These are phyloP conservation scores for Panopea generosa DNA, from an alignment of 2,888 invertebrate species.

Conservation along the genomic window DNA sequence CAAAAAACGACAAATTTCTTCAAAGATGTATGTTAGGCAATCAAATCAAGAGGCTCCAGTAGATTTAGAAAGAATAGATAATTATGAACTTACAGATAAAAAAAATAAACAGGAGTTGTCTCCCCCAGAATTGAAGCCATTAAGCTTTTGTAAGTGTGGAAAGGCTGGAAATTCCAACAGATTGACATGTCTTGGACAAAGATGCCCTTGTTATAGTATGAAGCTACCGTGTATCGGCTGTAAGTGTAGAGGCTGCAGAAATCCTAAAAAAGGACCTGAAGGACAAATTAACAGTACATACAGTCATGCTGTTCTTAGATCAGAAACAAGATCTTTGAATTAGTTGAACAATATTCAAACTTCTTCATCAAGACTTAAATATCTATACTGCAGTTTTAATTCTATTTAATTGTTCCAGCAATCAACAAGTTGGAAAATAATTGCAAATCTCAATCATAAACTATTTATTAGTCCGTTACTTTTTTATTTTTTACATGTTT, in stretches of 20 bases:
- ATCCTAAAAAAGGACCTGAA: slow-evolving; percentile 87
- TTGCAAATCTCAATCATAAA: no score
- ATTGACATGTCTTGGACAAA: slow-evolving; percentile 95
- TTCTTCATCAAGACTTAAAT: no score
- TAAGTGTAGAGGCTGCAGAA: slow-evolving; percentile 96
- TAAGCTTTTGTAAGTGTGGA: slow-evolving; percentile 92
- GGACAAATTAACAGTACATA: slow-evolving; percentile 17
- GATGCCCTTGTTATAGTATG: slow-evolving; percentile 97
- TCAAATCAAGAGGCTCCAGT: slow-evolving; percentile 32
- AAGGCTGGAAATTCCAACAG: slow-evolving; percentile 96
- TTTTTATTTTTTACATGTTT: no score
- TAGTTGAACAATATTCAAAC: no score
- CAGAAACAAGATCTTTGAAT: background rate
- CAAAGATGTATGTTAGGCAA: background rate
- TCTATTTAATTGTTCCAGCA: no score
- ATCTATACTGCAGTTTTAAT: no score
- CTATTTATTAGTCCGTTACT: no score
- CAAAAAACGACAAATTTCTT: background rate
- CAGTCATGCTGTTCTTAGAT: background rate
- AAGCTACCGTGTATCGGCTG: slow-evolving; percentile 95
- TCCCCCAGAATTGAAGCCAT: slow-evolving; percentile 55
- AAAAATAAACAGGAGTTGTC: slow-evolving; percentile 49
- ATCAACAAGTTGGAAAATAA: no score
- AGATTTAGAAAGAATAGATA: slow-evolving; percentile 43
- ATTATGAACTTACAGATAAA: slow-evolving; percentile 54